phyloP scores from a whole-genome alignment of 2,113 vertebrate species.

The Lophotis ruficrista region DNA sequence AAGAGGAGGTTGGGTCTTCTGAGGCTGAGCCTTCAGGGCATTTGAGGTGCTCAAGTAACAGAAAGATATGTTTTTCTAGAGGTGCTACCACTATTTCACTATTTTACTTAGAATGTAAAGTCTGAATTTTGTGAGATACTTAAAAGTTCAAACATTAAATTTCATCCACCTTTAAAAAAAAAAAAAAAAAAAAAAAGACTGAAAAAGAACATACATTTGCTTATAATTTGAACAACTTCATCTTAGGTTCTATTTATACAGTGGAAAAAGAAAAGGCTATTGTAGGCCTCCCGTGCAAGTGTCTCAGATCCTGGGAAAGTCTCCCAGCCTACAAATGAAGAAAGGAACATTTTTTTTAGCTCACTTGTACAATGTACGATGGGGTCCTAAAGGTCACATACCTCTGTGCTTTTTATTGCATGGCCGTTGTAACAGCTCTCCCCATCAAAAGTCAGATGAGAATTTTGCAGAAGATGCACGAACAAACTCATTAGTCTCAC shows the following conservation, averaged over 20 bases:
- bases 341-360: not conserved
- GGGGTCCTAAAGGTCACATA: not conserved
- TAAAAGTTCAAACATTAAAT: not conserved
- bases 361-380: not conserved
- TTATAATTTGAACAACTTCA: not conserved
- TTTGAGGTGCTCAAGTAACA: rapidly evolving
- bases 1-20: not conserved
- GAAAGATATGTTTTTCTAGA: not conserved
- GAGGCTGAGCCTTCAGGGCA: not conserved
- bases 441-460: not conserved
- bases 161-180: not conserved
- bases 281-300: not conserved
- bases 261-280: not conserved
- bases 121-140: not conserved
- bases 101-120: not conserved
- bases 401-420: not conserved
- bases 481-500: not conserved
- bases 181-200: not conserved
- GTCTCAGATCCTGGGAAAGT: not conserved
- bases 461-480: not conserved
- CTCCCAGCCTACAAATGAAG: not conserved
- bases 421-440: not conserved
- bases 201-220: rapidly evolving
- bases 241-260: not conserved
- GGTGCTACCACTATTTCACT: not conserved